phyloP scores from a whole-genome alignment of 2,113 vertebrate genomes.

The Clupea harengus region DNA sequence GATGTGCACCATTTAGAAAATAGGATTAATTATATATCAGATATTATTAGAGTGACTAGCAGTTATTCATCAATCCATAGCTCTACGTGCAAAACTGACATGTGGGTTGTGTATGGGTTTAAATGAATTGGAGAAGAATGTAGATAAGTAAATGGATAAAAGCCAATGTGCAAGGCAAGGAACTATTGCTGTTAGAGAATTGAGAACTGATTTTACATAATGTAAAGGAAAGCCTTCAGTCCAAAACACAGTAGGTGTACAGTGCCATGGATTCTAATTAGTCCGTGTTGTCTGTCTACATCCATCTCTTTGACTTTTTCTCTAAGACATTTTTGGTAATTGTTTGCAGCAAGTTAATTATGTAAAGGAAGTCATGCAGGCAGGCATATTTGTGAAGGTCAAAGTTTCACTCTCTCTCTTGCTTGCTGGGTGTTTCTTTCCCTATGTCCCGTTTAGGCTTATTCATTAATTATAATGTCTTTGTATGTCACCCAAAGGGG shows the following conservation, averaged over 20 bases:
- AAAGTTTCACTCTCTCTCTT: neutral
- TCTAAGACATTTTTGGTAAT: neutral
- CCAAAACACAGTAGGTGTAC: neutral
- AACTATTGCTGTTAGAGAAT: neutral
- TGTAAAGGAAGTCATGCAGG: neutral
- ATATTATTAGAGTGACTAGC: no score
- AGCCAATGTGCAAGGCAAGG: neutral
- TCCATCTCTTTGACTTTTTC: neutral
- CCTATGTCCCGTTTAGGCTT: neutral
- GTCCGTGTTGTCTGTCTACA: neutral
- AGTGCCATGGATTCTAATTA: no score
- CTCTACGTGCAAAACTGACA: neutral
- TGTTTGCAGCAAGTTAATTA: neutral
- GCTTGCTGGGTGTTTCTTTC: neutral
- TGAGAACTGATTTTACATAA: neutral
- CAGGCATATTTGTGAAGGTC: neutral
- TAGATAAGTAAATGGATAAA: neutral
- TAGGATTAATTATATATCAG: no score
- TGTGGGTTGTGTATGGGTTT: no score
- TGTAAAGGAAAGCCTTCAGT: neutral
- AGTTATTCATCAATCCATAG: no score
- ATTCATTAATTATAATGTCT: no score
- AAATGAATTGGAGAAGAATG: neutral
- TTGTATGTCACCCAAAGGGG: no score
- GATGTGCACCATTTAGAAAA: no score